phyloP scores from a whole-genome alignment of 2,797 vertebrate species.

The Halcyon smyrnensis region DNA sequence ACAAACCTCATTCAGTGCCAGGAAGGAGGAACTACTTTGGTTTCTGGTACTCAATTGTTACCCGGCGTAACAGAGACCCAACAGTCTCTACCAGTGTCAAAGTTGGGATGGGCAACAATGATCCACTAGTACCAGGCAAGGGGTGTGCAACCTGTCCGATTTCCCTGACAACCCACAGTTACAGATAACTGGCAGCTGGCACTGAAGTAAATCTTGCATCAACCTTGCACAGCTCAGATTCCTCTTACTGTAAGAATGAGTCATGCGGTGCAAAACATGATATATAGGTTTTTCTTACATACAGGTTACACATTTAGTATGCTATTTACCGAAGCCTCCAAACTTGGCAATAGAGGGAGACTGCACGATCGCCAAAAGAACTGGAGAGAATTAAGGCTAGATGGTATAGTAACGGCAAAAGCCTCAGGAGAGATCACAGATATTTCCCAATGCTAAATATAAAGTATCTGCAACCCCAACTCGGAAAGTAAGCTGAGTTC shows the following conservation, averaged over 20 bases:
- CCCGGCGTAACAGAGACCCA: rapidly evolving
- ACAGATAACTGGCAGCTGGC: neutral
- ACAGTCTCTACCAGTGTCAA: neutral
- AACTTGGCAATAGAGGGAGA: conserved; percentile 41
- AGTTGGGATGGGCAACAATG: neutral
- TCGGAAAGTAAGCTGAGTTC: neutral
- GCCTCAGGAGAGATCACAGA: conserved; percentile 3
- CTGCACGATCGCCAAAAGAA: neutral
- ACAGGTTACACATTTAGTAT: neutral
- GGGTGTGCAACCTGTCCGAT: neutral
- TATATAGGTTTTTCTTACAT: neutral
- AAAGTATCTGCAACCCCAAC: neutral
- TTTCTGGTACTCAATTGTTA: neutral
- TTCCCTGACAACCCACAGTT: neutral
- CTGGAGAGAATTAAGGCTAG: neutral
- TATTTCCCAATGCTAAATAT: neutral
- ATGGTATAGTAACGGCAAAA: neutral
- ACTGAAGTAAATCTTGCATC: neutral
- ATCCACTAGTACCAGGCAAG: rapidly evolving
- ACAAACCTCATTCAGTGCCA: rapidly evolving
- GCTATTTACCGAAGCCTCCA: neutral
- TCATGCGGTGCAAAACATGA: neutral
- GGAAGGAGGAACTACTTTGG: rapidly evolving
- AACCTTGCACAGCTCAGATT: neutral
- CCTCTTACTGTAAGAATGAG: neutral